Evolutionary conservation across 2,797 vertebrate genomes (phyloP).

Genomic region (Mionectes olivaceus): DNA sequence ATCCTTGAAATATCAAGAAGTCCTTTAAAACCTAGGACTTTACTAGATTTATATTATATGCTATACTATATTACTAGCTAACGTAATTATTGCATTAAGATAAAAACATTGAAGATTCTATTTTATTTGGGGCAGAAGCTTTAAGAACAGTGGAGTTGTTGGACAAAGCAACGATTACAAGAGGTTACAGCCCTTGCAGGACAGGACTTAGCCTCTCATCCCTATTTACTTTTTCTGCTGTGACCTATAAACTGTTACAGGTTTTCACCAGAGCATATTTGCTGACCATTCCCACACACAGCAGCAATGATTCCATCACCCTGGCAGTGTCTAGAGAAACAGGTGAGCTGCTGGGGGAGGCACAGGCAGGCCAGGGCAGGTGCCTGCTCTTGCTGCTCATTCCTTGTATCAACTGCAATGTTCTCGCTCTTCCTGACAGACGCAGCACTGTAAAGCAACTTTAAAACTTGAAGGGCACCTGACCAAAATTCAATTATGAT

Average conservation of each 20-base stretch:
- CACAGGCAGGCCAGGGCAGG: background rate
- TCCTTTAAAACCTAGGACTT: background rate
- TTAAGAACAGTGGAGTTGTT: background rate
- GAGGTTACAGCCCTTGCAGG: background rate
- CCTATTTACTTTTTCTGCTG: background rate
- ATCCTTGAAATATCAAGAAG: background rate
- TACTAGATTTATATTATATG: too few species aligned
- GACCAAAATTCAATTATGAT: background rate
- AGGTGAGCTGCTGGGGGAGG: background rate
- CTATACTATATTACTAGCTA: background rate
- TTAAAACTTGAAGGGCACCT: background rate
- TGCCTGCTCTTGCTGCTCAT: background rate
- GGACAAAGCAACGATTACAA: background rate
- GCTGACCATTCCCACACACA: background rate
- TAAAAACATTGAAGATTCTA: background rate
- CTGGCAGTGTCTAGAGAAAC: background rate
- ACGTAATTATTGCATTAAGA: background rate
- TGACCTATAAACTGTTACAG: background rate
- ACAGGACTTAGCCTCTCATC: background rate
- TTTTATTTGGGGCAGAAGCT: background rate
- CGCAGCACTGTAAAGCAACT: background rate
- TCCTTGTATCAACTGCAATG: background rate
- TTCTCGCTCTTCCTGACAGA: background rate
- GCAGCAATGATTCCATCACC: rapidly evolving
- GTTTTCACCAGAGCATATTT: background rate